A percentile compares a stretch with the other conserved stretches of the same genome.
Conservation (phyloP, 92 coral and sea anemone species). For the Heliopora coerulea region DNA sequence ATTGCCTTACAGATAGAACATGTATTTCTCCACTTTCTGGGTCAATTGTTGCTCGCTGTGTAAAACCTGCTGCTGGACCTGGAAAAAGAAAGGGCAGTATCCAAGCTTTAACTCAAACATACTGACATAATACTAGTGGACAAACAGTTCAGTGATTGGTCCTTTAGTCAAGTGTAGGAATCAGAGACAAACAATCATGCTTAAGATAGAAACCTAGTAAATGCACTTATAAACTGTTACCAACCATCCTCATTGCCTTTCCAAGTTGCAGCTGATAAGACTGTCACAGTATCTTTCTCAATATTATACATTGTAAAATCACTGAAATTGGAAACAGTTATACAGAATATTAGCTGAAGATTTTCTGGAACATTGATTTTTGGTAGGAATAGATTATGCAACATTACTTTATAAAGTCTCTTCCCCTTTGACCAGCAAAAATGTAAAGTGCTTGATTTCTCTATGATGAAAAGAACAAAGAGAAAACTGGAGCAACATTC, state of each 20-base stretch:
- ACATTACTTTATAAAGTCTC: constrained; percentile 84
- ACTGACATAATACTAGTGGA: too few relatives aligned
- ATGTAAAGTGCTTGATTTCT: constrained; percentile 80
- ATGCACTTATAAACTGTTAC: neutral
- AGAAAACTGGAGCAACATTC: too few relatives aligned
- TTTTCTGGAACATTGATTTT: too few relatives aligned
- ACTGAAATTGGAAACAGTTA: constrained; percentile 45
- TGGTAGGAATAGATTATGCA: neutral
- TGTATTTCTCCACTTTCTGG: constrained; percentile 86
- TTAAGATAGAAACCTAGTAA: neutral
- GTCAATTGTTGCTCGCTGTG: constrained; percentile 97
- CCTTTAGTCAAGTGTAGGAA: too few relatives aligned
- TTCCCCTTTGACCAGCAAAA: constrained; percentile 99
- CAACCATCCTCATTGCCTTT: constrained; percentile 75
- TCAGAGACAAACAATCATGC: too few relatives aligned
- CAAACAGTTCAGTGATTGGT: too few relatives aligned
- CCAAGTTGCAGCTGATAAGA: constrained; percentile 59
- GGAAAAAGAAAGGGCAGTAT: neutral
- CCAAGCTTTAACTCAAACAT: too few relatives aligned
- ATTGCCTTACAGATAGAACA: constrained; percentile 80
- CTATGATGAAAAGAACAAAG: constrained; percentile 39
- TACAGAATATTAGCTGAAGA: neutral
- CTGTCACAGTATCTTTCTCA: constrained; percentile 76
- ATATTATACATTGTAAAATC: constrained; percentile 80
- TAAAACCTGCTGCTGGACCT: constrained; percentile 97